Evolutionary conservation across 2,113 vertebrate genomes (phyloP).

Genomic region (Cricetomys ansorgei): DNA sequence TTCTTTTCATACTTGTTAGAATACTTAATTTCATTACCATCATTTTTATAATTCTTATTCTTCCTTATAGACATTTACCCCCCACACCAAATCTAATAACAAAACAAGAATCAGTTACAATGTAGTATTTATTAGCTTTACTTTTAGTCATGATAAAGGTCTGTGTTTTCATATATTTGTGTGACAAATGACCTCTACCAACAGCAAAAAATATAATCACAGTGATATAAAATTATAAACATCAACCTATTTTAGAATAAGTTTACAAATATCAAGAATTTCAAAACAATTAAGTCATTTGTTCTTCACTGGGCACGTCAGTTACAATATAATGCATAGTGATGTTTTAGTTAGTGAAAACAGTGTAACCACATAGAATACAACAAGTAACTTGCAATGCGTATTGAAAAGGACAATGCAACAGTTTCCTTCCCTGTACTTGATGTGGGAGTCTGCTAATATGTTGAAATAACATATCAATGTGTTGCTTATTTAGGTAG

Average conservation of each 20-base stretch:
- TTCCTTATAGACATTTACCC: not conserved
- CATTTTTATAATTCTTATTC: not conserved
- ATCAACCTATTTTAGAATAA: not conserved
- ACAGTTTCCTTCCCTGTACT: slow-evolving; percentile 60
- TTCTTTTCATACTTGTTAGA: not conserved
- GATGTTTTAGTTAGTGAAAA: not conserved
- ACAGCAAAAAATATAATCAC: not conserved
- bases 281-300: not conserved
- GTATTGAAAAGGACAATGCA: slow-evolving; percentile 43
- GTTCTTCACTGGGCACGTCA: not conserved
- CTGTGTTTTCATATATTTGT: not conserved
- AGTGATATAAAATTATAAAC: not conserved
- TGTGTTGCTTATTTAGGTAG: slow-evolving; percentile 73
- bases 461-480: slow-evolving; percentile 81
- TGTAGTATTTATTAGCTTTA: not conserved
- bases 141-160: not conserved
- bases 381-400: not conserved
- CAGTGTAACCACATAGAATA: not conserved
- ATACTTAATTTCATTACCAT: not conserved
- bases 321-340: not conserved
- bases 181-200: not conserved
- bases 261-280: not conserved
- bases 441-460: slow-evolving; percentile 57
- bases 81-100: not conserved
- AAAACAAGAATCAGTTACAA: not conserved